phyloP scores from a whole-genome alignment of 2,113 vertebrate species.

The Phocoena phocoena region DNA sequence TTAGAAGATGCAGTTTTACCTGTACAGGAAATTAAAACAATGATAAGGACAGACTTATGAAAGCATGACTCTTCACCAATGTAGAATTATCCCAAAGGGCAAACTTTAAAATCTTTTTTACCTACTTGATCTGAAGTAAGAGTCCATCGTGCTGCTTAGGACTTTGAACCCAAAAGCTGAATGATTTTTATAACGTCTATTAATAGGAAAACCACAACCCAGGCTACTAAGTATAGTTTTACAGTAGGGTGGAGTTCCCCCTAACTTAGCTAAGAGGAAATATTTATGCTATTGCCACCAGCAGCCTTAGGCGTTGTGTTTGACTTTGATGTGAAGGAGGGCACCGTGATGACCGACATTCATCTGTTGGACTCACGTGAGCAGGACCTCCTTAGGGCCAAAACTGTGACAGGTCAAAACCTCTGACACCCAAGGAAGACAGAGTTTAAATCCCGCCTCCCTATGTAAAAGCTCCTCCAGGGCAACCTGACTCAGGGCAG shows the following conservation, averaged over 20 bases:
- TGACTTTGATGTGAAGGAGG: background rate
- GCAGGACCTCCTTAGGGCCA: background rate
- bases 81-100: background rate
- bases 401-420: background rate
- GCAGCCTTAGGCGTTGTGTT: background rate
- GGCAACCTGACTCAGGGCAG: background rate
- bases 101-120: background rate
- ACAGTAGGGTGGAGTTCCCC: background rate
- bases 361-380: background rate
- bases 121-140: background rate
- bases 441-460: background rate
- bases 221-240: conserved; percentile 21
- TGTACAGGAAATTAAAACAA: background rate
- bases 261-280: background rate
- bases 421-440: background rate
- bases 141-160: background rate
- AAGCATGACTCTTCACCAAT: background rate
- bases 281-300: background rate
- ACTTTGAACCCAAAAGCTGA: background rate
- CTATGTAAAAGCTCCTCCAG: background rate
- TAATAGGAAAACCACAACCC: background rate
- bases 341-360: background rate
- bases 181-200: conserved; percentile 23
- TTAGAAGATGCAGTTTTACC: background rate
- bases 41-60: background rate